Conservation (phyloP, 2,888 invertebrate genomes). For the Euzophera pinguis region DNA sequence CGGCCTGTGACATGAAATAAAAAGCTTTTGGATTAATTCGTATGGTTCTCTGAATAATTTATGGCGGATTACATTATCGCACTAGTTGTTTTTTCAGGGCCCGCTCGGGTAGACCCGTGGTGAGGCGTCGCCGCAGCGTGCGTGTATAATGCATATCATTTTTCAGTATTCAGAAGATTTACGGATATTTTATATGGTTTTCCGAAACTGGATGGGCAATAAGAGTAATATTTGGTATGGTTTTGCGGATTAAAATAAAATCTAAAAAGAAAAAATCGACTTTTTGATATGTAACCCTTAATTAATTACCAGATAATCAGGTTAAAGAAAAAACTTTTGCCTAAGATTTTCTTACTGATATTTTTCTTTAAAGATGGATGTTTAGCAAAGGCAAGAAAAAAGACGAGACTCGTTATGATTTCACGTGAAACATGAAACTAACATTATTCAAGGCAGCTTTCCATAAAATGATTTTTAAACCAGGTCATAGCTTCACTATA, state of each 20-base stretch:
- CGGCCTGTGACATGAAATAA: slow-evolving; percentile 32
- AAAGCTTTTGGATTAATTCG: slow-evolving; percentile 47
- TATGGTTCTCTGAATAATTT: slow-evolving; percentile 48
- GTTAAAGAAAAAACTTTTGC: too few species aligned
- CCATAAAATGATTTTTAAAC: neutral
- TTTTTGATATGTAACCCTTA: too few species aligned
- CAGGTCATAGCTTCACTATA: slow-evolving; percentile 1
- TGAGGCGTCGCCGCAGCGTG: neutral
- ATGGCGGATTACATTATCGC: slow-evolving; percentile 46
- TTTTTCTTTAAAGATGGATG: too few species aligned
- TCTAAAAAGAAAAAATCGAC: too few species aligned
- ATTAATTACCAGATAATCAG: too few species aligned
- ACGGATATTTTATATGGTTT: too few species aligned
- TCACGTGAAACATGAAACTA: neutral
- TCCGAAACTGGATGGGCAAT: too few species aligned
- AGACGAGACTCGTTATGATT: too few species aligned
- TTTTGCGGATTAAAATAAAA: too few species aligned
- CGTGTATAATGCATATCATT: neutral
- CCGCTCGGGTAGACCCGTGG: slow-evolving; percentile 22
- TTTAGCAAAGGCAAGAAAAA: too few species aligned
- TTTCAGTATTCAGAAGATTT: neutral
- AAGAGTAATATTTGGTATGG: too few species aligned
- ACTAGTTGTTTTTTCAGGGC: slow-evolving; percentile 37
- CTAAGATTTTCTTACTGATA: too few species aligned
- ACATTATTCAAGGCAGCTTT: slow-evolving; percentile 1